A percentile compares a stretch with the other conserved stretches of the same genome.
These are phyloP conservation scores for Hyles lineata DNA, from an alignment of 2,888 invertebrate species.

Conservation along the genomic window DNA sequence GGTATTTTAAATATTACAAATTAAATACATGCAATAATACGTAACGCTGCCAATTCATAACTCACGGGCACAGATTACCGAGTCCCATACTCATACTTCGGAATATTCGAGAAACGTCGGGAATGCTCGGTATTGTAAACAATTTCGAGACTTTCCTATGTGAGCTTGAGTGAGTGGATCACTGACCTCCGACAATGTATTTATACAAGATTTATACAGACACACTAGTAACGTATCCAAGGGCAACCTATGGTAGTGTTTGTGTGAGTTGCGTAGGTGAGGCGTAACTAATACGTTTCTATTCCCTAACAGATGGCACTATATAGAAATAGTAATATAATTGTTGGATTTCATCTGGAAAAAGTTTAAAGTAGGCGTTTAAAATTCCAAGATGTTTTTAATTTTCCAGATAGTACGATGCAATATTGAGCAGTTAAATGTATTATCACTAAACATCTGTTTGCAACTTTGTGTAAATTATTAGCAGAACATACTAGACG, in stretches of 20 bases:
- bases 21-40: too few species aligned
- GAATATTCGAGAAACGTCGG: conserved; percentile 17
- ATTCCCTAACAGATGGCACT: conserved; percentile 46
- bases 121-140: neutral
- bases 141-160: conserved; percentile 6
- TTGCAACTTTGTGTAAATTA: too few species aligned
- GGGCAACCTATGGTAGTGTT: neutral
- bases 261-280: neutral
- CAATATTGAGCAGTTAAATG: too few species aligned
- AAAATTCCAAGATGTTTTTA: too few species aligned
- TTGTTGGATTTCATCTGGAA: neutral
- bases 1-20: too few species aligned
- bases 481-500: too few species aligned
- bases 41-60: too few species aligned
- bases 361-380: too few species aligned
- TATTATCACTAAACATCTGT: too few species aligned
- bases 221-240: neutral
- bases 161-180: conserved; percentile 8
- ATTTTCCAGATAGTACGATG: too few species aligned
- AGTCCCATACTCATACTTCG: too few species aligned
- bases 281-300: conserved; percentile 33
- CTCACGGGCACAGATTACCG: too few species aligned
- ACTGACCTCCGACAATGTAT: conserved; percentile 21
- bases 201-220: neutral
- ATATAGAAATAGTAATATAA: neutral